A percentile compares a stretch with the other conserved stretches of the same genome.
Evolutionary conservation across 2,888 invertebrate species (phyloP).

Genomic region (Ametastegia equiseti): DNA sequence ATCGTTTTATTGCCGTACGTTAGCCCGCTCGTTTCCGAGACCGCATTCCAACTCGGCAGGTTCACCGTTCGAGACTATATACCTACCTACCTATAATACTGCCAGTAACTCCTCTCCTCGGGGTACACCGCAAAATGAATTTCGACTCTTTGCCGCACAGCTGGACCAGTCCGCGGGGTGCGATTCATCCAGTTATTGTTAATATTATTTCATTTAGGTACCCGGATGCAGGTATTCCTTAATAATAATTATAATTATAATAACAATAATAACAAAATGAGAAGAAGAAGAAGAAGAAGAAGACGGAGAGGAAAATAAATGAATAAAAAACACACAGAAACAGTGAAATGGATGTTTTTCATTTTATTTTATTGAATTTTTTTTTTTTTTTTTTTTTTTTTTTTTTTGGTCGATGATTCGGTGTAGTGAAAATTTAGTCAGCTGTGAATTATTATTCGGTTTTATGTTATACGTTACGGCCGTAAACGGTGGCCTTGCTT

Average conservation of each 20-base stretch:
- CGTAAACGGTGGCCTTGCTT: neutral
- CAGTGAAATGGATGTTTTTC: neutral
- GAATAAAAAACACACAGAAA: neutral
- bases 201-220: neutral
- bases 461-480: neutral
- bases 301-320: neutral
- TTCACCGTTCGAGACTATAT: slow-evolving; percentile 44
- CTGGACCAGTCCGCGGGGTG: neutral
- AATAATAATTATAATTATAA: no score
- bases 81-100: neutral
- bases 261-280: no score
- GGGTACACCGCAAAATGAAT: neutral
- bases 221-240: neutral
- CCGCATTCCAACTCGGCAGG: slow-evolving; percentile 45
- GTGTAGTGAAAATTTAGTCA: neutral
- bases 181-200: neutral
- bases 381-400: neutral
- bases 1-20: slow-evolving; percentile 43
- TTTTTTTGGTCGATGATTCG: neutral
- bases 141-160: neutral
- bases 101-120: neutral
- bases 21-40: slow-evolving; percentile 37
- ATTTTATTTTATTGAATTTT: neutral
- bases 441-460: neutral
- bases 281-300: neutral